A percentile compares a stretch with the other conserved stretches of the same genome.
phyloP scores from a whole-genome alignment of 2,797 vertebrate species.

The Gorsachius magnificus region DNA sequence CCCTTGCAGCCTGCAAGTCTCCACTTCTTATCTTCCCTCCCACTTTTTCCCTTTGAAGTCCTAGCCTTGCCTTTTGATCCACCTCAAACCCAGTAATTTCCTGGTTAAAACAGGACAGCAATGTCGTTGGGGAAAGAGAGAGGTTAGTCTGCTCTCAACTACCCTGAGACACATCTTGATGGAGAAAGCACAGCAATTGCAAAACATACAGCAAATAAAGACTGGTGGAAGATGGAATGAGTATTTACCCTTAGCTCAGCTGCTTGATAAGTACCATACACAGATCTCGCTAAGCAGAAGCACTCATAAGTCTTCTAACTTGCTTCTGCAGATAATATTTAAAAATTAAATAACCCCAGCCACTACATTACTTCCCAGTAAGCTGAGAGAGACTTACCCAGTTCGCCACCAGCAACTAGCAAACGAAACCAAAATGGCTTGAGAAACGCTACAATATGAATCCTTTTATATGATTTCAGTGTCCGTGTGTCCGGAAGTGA shows the following conservation, averaged over 20 bases:
- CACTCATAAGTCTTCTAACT: not conserved
- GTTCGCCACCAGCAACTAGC: not conserved
- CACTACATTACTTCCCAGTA: not conserved
- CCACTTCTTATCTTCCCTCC: slow-evolving; percentile 19
- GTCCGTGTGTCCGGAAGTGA: slow-evolving; percentile 30
- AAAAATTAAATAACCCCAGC: not conserved
- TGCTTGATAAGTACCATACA: not conserved
- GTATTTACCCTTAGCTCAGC: not conserved
- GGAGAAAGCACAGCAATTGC: not conserved
- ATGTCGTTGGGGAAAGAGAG: not conserved
- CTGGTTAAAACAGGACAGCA: not conserved
- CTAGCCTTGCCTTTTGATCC: slow-evolving; percentile 9
- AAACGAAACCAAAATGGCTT: slow-evolving; percentile 31
- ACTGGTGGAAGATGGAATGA: not conserved
- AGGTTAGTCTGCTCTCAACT: not conserved
- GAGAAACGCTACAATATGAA: not conserved
- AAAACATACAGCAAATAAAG: not conserved
- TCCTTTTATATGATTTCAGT: slow-evolving; percentile 36
- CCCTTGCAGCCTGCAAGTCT: not conserved
- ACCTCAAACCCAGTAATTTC: not conserved
- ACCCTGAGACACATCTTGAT: not conserved
- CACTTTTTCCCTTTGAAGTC: slow-evolving; percentile 36
- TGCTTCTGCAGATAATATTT: not conserved
- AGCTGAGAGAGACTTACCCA: slow-evolving; percentile 15
- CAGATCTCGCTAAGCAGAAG: not conserved